Evolutionary conservation across 2,113 vertebrate genomes (phyloP).

Genomic region (Gymnocephalus cernua): DNA sequence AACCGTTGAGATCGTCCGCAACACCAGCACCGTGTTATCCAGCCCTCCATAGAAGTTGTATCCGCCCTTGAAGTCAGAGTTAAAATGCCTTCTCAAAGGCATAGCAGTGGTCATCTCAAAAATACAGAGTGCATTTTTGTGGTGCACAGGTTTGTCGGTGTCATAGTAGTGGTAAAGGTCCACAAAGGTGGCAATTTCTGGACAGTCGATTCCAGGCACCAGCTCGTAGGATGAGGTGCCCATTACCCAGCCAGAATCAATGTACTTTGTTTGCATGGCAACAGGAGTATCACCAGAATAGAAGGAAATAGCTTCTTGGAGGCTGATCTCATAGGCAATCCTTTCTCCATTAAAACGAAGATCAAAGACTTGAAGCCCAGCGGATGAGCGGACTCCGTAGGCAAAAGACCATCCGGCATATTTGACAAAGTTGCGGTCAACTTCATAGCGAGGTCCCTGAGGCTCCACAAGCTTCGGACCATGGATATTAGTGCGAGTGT

Average conservation of each 20-base stretch:
- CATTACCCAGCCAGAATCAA: constrained; percentile 91
- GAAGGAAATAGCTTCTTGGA: constrained; percentile 92
- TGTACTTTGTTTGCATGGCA: constrained; percentile 93
- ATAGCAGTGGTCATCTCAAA: constrained; percentile 91
- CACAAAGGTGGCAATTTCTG: constrained; percentile 87
- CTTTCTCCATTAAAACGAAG: constrained; percentile 88
- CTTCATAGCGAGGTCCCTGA: constrained; percentile 84
- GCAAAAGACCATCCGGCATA: constrained; percentile 92
- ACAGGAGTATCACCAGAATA: constrained; percentile 90
- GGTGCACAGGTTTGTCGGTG: constrained; percentile 83
- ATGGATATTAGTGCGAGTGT: constrained; percentile 63
- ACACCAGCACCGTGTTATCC: constrained; percentile 87
- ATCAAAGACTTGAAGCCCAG: constrained; percentile 91
- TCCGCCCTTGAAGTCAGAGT: constrained; percentile 85
- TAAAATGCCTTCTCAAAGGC: constrained; percentile 91
- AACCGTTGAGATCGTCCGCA: constrained; percentile 91
- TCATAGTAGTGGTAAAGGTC: constrained; percentile 90
- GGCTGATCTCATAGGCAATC: constrained; percentile 91
- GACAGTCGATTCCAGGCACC: constrained; percentile 91
- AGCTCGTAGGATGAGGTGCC: constrained; percentile 87
- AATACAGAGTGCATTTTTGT: constrained; percentile 86
- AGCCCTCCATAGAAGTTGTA: constrained; percentile 91
- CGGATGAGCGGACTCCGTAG: constrained; percentile 88
- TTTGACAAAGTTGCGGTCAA: constrained; percentile 85
- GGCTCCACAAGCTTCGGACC: constrained; percentile 89